Conservation (phyloP, 2,113 vertebrate species). For the Choloepus hoffmanni region DNA sequence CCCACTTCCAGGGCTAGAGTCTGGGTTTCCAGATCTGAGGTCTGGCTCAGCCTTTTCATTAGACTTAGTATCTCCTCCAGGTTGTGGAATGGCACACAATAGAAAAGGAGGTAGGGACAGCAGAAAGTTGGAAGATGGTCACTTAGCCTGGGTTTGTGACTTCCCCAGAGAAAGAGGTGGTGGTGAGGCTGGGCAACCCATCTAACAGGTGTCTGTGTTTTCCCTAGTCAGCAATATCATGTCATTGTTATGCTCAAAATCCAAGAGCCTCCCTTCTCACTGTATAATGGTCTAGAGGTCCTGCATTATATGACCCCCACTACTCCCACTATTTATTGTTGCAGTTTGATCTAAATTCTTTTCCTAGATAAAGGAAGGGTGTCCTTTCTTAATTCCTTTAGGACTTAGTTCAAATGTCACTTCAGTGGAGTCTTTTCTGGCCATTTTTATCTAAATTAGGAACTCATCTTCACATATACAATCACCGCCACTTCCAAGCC, state of each 20-base stretch:
- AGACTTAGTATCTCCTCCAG: too few relatives aligned
- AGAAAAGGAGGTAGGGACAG: too few relatives aligned
- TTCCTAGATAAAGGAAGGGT: neutral
- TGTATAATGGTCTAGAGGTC: neutral
- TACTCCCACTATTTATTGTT: neutral
- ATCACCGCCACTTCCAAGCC: neutral
- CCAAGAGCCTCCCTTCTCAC: neutral
- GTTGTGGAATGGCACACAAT: too few relatives aligned
- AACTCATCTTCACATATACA: neutral
- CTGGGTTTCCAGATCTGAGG: too few relatives aligned
- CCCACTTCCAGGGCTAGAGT: too few relatives aligned
- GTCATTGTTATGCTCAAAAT: neutral
- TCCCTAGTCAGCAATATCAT: neutral
- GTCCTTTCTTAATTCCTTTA: neutral
- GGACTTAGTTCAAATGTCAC: neutral
- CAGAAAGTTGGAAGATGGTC: too few relatives aligned
- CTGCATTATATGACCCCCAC: neutral
- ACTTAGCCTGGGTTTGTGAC: too few relatives aligned
- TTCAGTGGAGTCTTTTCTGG: neutral
- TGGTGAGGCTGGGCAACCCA: too few relatives aligned
- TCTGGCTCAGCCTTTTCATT: too few relatives aligned
- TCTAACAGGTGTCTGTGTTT: too few relatives aligned
- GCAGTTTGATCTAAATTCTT: neutral
- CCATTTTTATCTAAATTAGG: neutral
- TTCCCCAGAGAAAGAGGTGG: too few relatives aligned